Percentiles rank a stretch among this genome's conserved stretches.
Conservation (phyloP, 2,797 vertebrate species). For the Microctenopoma lineatum region DNA sequence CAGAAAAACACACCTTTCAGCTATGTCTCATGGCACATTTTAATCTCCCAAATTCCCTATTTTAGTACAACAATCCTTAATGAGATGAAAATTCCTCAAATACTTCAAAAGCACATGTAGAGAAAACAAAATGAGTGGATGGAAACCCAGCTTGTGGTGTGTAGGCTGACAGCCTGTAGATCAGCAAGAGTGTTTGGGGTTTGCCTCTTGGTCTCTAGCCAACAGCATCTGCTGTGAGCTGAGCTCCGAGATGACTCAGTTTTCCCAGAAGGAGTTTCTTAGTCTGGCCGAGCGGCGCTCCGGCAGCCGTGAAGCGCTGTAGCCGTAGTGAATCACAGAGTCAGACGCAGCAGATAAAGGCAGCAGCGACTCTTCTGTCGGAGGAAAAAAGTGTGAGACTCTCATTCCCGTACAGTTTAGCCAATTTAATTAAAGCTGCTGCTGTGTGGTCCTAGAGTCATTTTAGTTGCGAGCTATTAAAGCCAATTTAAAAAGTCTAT, state of each 20-base stretch:
- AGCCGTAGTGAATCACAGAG: slow-evolving; percentile 20
- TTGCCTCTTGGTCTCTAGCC: slow-evolving; percentile 55
- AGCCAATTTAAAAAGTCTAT: slow-evolving; percentile 40
- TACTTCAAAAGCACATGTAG: neutral
- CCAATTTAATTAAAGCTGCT: slow-evolving; percentile 53
- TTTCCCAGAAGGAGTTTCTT: slow-evolving; percentile 47
- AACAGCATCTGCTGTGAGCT: slow-evolving; percentile 48
- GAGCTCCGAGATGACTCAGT: slow-evolving; percentile 60
- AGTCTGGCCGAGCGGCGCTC: slow-evolving; percentile 24
- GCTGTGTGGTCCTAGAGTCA: slow-evolving; percentile 55
- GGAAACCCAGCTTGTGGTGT: slow-evolving; percentile 22
- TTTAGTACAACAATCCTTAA: neutral
- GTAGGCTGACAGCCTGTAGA: slow-evolving; percentile 40
- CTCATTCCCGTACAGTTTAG: slow-evolving; percentile 35
- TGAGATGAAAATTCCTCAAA: neutral
- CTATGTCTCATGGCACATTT: neutral
- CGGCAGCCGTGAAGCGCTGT: slow-evolving; percentile 22
- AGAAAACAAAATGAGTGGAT: slow-evolving; percentile 7
- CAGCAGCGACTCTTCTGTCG: slow-evolving; percentile 5
- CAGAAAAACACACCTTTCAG: neutral
- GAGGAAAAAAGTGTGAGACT: slow-evolving; percentile 20
- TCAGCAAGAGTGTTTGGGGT: slow-evolving; percentile 48
- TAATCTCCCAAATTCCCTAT: neutral
- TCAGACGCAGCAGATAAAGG: slow-evolving; percentile 28
- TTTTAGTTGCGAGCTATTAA: slow-evolving; percentile 48